Conservation (phyloP, 2,113 vertebrate species). For the Ornithorhynchus anatinus region DNA sequence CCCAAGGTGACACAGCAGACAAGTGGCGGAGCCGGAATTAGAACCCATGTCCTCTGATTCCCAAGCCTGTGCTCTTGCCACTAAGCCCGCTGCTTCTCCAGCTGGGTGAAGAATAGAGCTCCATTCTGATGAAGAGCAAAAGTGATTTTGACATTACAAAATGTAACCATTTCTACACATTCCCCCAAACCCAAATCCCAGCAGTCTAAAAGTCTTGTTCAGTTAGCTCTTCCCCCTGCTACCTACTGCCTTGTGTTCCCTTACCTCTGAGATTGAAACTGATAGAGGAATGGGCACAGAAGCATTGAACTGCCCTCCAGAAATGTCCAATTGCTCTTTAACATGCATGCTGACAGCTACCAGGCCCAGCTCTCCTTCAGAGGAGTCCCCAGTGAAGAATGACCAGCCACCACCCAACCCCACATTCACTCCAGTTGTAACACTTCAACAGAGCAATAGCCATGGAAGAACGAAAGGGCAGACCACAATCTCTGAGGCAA, state of each 20-base stretch:
- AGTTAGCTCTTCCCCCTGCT: no score
- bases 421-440: neutral
- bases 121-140: no score
- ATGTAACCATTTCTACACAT: no score
- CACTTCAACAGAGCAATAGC: neutral
- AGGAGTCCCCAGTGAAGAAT: neutral
- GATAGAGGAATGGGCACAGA: neutral
- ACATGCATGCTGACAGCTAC: neutral
- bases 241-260: neutral
- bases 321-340: neutral
- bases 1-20: no score
- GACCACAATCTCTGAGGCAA: neutral
- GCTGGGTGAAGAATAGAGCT: no score
- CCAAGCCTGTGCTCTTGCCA: no score
- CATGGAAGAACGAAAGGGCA: neutral
- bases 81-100: no score
- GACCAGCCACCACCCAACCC: neutral
- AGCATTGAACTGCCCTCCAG: neutral
- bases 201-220: no score
- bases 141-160: no score
- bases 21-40: no score
- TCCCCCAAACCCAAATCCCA: no score
- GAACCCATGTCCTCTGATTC: no score
- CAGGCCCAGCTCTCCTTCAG: neutral
- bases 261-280: neutral